Percentiles rank a stretch among this genome's conserved stretches.
Conservation (phyloP, 2,113 vertebrate species). For the Argyrosomus japonicus region DNA sequence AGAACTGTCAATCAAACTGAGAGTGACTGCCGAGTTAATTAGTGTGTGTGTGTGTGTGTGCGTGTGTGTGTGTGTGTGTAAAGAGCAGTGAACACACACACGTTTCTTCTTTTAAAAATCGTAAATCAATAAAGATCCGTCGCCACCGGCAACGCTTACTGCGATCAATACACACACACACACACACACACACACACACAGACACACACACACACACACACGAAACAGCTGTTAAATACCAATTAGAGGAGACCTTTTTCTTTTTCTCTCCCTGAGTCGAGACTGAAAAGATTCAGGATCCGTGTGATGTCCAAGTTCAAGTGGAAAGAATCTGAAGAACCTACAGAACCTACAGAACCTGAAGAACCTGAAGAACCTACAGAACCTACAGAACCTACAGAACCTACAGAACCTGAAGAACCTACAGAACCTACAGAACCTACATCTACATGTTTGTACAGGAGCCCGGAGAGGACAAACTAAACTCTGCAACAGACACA, state of each 20-base stretch:
- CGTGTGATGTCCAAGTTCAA: not conserved
- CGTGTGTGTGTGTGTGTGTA: not conserved
- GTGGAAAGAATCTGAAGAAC: not conserved
- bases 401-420: no score
- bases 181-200: constrained; percentile 3
- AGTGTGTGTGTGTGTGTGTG: not conserved
- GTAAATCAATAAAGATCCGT: constrained; percentile 33
- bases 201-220: not conserved
- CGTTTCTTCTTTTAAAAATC: constrained; percentile 3
- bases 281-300: not conserved
- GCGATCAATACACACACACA: constrained; percentile 35
- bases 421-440: no score
- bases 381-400: no score
- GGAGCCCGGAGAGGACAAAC: no score
- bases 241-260: constrained; percentile 4
- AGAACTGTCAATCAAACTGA: not conserved
- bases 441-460: no score
- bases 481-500: no score
- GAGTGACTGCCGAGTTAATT: constrained; percentile 6
- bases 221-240: constrained; percentile 40
- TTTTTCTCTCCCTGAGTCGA: not conserved
- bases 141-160: constrained; percentile 25
- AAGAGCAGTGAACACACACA: not conserved
- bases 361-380: no score
- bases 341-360: not conserved